Evolutionary conservation across 2,888 invertebrate genomes (phyloP).

Genomic region (Rhagium mordax): DNA sequence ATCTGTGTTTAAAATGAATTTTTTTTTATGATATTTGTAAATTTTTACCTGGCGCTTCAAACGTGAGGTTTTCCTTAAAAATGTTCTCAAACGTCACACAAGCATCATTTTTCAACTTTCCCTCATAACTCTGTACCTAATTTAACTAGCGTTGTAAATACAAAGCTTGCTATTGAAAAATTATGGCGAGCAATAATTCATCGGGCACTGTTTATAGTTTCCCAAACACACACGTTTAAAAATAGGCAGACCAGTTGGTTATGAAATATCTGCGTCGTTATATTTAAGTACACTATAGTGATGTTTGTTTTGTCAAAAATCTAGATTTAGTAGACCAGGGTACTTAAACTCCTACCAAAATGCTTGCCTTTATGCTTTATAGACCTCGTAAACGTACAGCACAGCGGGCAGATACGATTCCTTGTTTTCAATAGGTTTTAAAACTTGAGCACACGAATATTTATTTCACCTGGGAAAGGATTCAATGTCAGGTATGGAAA

Average conservation of each 20-base stretch:
- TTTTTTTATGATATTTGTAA: no score
- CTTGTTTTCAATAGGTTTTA: neutral
- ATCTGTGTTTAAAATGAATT: no score
- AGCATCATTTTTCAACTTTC: no score
- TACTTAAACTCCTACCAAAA: neutral
- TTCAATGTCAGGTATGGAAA: neutral
- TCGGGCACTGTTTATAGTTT: neutral
- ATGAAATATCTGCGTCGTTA: neutral
- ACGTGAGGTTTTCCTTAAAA: no score
- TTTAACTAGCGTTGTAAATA: no score
- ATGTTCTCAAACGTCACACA: no score
- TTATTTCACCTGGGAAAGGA: neutral
- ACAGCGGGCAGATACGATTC: neutral
- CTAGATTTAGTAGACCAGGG: neutral
- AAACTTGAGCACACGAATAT: neutral
- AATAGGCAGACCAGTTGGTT: neutral
- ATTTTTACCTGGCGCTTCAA: no score
- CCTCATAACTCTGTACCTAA: no score
- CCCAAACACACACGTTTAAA: neutral
- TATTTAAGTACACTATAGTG: neutral
- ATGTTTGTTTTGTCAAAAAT: neutral
- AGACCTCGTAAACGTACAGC: neutral
- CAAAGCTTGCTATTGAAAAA: no score
- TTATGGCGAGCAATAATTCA: no score
- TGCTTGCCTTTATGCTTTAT: neutral